Evolutionary conservation across 2,113 vertebrate species (phyloP).

Genomic region (Dolichallabes microphthalmus): DNA sequence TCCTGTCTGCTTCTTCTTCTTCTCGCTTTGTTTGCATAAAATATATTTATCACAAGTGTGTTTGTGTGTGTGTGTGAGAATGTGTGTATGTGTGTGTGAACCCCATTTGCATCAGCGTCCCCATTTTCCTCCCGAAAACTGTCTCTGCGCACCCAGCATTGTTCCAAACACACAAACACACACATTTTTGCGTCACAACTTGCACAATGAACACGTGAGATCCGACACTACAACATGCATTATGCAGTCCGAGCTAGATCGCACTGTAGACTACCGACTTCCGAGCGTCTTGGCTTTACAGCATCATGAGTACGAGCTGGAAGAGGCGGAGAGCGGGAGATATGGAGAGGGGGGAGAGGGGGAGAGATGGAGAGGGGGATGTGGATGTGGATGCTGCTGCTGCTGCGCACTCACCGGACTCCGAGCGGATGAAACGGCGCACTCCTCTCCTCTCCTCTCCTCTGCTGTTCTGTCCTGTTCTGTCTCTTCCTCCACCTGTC

Average conservation of each 20-base stretch:
- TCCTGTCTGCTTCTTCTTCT: not conserved
- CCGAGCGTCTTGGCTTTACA: not conserved
- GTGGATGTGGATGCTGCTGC: not conserved
- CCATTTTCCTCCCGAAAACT: not conserved
- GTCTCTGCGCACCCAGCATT: not conserved
- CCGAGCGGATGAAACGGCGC: slow-evolving; percentile 31
- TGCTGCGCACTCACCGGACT: slow-evolving; percentile 52
- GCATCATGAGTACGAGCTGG: not conserved
- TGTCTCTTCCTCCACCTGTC: not conserved
- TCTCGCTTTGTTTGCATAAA: not conserved
- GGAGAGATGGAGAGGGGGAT: too few relatives aligned
- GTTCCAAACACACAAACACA: not conserved
- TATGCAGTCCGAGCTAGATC: not conserved
- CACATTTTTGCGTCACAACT: not conserved
- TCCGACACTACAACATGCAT: not conserved
- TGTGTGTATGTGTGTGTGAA: not conserved
- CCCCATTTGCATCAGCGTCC: not conserved
- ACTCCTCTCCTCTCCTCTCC: not conserved
- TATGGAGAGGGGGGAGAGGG: too few relatives aligned
- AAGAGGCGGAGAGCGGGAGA: not conserved
- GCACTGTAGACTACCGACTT: not conserved
- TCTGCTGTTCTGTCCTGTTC: not conserved
- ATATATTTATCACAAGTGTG: not conserved
- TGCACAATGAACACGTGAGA: not conserved
- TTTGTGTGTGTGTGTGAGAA: not conserved